Evolutionary conservation across 1,140 invertebrate genomes (phyloP).

Genomic region (Panagrolaimus sp.): DNA sequence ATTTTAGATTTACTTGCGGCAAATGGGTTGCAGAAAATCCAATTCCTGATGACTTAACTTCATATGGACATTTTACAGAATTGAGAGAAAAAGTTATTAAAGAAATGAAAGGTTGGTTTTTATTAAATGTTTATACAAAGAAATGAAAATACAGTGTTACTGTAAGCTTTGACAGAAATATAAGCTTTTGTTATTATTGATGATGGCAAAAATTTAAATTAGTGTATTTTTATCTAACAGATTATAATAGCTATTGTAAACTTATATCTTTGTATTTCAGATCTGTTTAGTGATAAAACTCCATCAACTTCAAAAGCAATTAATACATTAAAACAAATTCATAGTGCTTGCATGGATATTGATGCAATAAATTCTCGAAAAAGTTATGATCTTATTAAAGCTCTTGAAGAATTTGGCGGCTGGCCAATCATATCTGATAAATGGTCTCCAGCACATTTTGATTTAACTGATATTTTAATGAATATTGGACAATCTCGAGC

Average conservation of each 20-base stretch:
- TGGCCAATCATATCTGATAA: constrained; percentile 50
- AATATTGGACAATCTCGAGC: constrained; percentile 33
- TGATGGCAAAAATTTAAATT: too few relatives aligned
- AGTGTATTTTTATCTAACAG: too few relatives aligned
- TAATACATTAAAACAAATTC: constrained; percentile 39
- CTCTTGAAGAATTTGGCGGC: constrained; percentile 38
- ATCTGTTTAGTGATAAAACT: constrained; percentile 31
- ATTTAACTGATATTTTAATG: constrained; percentile 38
- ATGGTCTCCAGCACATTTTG: constrained; percentile 33
- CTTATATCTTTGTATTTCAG: constrained; percentile 29
- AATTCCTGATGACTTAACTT: constrained; percentile 44
- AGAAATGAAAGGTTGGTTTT: constrained; percentile 29
- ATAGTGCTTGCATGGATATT: constrained; percentile 41
- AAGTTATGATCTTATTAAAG: constrained; percentile 13
- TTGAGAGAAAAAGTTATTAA: constrained; percentile 39
- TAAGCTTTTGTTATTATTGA: too few relatives aligned
- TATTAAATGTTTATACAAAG: background rate
- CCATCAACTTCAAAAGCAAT: constrained; percentile 34
- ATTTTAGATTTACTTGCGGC: constrained; percentile 43
- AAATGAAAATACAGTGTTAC: background rate
- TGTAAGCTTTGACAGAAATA: background rate
- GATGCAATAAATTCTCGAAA: constrained; percentile 24
- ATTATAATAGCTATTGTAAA: too few relatives aligned
- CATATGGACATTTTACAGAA: constrained; percentile 45
- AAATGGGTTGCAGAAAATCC: constrained; percentile 34